These are phyloP conservation scores for Cistogaster globosa DNA, from an alignment of 2,888 invertebrate genomes.

Conservation along the genomic window DNA sequence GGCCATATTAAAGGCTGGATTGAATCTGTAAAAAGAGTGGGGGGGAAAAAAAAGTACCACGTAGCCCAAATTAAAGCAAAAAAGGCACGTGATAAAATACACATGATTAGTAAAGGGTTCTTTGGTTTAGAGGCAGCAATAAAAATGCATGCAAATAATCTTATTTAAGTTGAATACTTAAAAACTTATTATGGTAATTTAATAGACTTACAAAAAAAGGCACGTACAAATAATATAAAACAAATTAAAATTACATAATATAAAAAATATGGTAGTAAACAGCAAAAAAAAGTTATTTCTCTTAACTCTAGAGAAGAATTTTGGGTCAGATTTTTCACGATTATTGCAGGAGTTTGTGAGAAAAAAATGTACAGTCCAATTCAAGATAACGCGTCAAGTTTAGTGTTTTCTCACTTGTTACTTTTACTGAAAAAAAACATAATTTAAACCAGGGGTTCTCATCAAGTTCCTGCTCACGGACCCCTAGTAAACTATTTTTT, in stretches of 20 bases:
- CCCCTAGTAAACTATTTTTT: no score
- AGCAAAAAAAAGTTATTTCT: no score
- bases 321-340: no score
- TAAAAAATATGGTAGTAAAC: no score
- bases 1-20: slow-evolving; percentile 96
- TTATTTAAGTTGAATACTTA: slow-evolving; percentile 38
- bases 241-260: neutral
- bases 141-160: slow-evolving; percentile 54
- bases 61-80: slow-evolving; percentile 65
- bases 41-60: slow-evolving; percentile 46
- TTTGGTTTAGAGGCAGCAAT: slow-evolving; percentile 4
- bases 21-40: slow-evolving; percentile 87
- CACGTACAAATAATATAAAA: slow-evolving; percentile 9
- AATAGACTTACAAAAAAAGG: slow-evolving; percentile 23
- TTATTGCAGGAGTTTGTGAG: no score
- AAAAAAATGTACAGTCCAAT: no score
- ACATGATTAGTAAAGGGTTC: slow-evolving; percentile 58
- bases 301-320: no score
- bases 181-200: slow-evolving; percentile 26
- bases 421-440: no score
- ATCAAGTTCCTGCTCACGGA: no score
- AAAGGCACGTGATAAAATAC: slow-evolving; percentile 59
- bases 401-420: no score
- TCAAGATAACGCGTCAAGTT: no score
- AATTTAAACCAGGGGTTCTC: no score